Percentiles rank a stretch among this genome's conserved stretches.
Evolutionary conservation across 2,797 vertebrate genomes (phyloP).

Genomic region (Yasuhikotakia modesta): DNA sequence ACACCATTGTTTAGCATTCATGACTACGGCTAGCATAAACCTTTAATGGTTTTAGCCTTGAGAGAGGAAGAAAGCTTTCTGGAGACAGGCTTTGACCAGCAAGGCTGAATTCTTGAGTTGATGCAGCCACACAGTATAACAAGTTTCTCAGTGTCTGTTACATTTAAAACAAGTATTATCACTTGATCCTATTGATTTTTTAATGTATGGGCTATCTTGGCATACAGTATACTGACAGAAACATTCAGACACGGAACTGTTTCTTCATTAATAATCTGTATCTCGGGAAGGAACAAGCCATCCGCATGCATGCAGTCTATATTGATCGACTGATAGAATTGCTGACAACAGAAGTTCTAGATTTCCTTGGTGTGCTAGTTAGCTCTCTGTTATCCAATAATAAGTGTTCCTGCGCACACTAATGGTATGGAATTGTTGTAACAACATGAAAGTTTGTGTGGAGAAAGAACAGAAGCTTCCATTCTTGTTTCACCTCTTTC

Average conservation of each 20-base stretch:
- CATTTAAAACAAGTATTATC: not conserved
- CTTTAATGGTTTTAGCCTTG: slow-evolving; percentile 43
- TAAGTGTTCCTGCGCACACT: not conserved
- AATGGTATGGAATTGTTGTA: not conserved
- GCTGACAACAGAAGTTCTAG: slow-evolving; percentile 9
- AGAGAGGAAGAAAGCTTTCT: slow-evolving; percentile 38
- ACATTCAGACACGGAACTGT: not conserved
- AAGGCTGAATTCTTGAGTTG: slow-evolving; percentile 11
- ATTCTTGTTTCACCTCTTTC: not conserved
- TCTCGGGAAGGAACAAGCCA: not conserved
- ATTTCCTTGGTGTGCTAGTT: slow-evolving; percentile 1
- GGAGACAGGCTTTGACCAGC: not conserved
- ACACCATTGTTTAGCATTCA: slow-evolving; percentile 57
- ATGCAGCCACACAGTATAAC: not conserved
- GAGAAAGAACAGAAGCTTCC: slow-evolving; percentile 10
- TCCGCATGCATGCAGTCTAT: not conserved
- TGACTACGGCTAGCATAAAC: slow-evolving; percentile 37
- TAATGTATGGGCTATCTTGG: not conserved
- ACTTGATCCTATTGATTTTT: not conserved
- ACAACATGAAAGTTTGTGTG: not conserved
- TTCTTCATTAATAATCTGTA: slow-evolving; percentile 37
- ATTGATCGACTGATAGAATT: slow-evolving; percentile 11
- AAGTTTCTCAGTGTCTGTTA: not conserved
- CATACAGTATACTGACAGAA: slow-evolving; percentile 5
- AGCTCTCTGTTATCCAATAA: not conserved